Percentiles rank a stretch among this genome's conserved stretches.
These are phyloP conservation scores for Habrosyne pyritoides DNA, from an alignment of 2,888 invertebrate genomes.

Conservation along the genomic window DNA sequence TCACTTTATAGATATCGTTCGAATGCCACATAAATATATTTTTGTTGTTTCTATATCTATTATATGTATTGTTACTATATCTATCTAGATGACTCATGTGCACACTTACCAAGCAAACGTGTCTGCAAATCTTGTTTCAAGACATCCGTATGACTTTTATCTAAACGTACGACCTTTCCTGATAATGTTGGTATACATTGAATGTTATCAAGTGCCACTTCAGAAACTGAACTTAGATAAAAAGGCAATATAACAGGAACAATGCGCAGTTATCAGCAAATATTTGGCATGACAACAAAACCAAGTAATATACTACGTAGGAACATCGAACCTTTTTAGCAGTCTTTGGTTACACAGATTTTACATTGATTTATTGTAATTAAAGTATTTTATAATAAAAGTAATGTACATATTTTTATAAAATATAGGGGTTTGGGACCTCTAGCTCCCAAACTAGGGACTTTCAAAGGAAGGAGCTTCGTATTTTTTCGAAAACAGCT, in stretches of 20 bases:
- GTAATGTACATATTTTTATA: no score
- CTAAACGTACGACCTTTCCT: neutral
- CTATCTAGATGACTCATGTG: constrained; percentile 12
- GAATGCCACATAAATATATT: neutral
- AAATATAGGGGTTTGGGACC: no score
- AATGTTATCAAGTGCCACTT: neutral
- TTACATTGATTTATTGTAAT: no score
- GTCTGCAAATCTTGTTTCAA: constrained; percentile 7
- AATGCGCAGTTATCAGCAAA: neutral
- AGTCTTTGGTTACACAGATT: neutral
- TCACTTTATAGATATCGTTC: neutral
- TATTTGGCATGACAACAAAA: neutral
- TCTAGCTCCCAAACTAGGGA: no score
- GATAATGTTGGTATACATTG: constrained; percentile 4
- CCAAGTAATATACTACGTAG: neutral
- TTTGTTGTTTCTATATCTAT: neutral
- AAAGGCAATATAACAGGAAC: neutral
- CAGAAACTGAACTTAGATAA: neutral
- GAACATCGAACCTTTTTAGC: neutral
- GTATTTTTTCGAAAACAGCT: no score
- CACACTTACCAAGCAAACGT: neutral
- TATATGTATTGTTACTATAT: neutral
- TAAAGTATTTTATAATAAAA: no score
- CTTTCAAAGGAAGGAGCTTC: no score
- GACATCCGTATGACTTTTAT: constrained; percentile 9